Evolutionary conservation across 2,888 invertebrate genomes (phyloP), one percentile per base, ranked within the genome.

Genomic region (Epiblema foenella): DNA sequence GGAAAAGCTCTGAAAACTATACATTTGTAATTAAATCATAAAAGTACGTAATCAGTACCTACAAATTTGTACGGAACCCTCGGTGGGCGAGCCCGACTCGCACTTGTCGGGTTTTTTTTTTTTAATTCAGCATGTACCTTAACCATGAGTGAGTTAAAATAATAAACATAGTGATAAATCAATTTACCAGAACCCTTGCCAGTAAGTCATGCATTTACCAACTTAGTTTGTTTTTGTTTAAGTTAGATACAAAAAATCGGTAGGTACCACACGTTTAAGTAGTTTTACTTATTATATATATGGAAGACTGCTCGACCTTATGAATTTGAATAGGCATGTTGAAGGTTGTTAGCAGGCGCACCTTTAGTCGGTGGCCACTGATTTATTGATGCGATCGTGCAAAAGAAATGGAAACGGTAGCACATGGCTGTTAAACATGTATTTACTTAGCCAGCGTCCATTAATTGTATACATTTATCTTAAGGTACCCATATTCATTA

Each of bases 191-290:
- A 46, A 42, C 60, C 1, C 24, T 24, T 60, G 20, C 15, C 18
- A 17, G 29, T 18, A 46, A 51, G 11, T 24, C 20, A 7, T 59
- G 59, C 67, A 59, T 67, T 67, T 59, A 67, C 56, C 58, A 51
- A 67, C n/a, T 51, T 39, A 33, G 24, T 46, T 10, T 57, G 24
- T 46, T 10, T 57, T 15, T 51, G 29, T 64, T 63, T 46, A 59
- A 17, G 24, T 46, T 24, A 12, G 39, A 52, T 39, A 64, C 37
- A 33, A 17, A 64, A 39, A 52, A 5, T n/a, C 15, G 46, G 46
- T n/a, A n/a, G 20, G n/a, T 39, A n/a, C n/a, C 17, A 12, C 42
- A 59, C 59, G 29, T 29, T n/a, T 15, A 24, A 15, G 7, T 11
- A 29, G 29, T 29, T 12, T 49, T n/a, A 62, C 49, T 49, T 12